Conservation (phyloP, 2,888 invertebrate species). For the Teleiodes luculella region DNA sequence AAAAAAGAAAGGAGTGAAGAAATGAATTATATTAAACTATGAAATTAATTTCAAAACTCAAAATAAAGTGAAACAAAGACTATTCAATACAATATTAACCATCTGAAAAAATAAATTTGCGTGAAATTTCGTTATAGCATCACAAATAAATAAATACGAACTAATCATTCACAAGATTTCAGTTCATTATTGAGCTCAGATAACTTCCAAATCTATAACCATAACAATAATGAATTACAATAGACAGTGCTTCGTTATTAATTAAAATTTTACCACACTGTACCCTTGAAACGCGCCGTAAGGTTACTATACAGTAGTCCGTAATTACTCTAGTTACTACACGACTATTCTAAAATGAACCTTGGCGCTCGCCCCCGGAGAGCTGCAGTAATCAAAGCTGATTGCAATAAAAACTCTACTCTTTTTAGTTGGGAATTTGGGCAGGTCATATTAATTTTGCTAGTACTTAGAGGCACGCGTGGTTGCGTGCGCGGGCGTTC, state of each 20-base stretch:
- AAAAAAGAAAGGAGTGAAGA: no score
- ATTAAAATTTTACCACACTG: constrained; percentile 27
- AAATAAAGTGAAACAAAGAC: no score
- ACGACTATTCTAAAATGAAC: not conserved
- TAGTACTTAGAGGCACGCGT: constrained; percentile 42
- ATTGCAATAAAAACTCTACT: not conserved
- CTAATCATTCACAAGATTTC: no score
- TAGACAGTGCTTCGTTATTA: constrained; percentile 15
- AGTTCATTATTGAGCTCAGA: no score
- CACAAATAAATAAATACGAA: no score
- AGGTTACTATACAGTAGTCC: constrained; percentile 37
- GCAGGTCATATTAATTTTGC: not conserved
- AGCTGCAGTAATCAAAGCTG: not conserved
- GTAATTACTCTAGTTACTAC: constrained; percentile 51
- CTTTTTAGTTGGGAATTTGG: not conserved
- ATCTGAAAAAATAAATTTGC: no score
- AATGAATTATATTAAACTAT: no score
- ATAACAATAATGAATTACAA: constrained; percentile 21
- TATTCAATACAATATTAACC: no score
- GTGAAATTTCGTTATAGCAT: no score
- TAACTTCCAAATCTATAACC: no score
- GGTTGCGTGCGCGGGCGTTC: constrained; percentile 49
- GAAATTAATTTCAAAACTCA: no score
- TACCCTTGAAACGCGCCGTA: constrained; percentile 56
- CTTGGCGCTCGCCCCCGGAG: not conserved